Percentiles rank a stretch among this genome's conserved stretches.
Evolutionary conservation across 2,888 invertebrate species (phyloP).

Genomic region (Tetragonula carbonaria): DNA sequence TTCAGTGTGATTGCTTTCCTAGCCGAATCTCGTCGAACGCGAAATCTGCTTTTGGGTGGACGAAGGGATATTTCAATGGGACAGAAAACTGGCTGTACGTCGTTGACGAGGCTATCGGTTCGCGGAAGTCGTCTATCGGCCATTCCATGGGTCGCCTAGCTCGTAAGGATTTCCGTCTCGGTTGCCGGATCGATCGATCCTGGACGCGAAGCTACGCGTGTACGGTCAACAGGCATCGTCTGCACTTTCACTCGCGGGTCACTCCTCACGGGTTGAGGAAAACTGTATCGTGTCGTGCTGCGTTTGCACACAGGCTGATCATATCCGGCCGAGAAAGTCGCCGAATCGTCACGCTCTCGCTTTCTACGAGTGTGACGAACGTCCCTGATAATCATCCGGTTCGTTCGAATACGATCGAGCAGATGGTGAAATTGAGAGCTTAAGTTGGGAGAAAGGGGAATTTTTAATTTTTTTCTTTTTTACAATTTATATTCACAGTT

Average conservation of each 20-base stretch:
- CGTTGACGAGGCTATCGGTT: slow-evolving; percentile 25
- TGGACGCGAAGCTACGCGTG: slow-evolving; percentile 10
- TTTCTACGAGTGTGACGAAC: background rate
- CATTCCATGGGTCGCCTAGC: slow-evolving; percentile 24
- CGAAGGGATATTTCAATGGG: slow-evolving; percentile 11
- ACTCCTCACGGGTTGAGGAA: slow-evolving; percentile 59
- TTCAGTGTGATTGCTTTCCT: background rate
- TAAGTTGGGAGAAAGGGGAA: no score
- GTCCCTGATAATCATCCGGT: background rate
- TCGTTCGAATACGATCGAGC: background rate
- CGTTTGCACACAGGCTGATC: slow-evolving; percentile 64
- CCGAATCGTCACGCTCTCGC: slow-evolving; percentile 41
- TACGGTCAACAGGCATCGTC: slow-evolving; percentile 43
- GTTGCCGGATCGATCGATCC: slow-evolving; percentile 49
- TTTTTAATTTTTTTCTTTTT: background rate
- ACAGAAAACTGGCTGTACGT: slow-evolving; percentile 4
- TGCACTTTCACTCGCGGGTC: slow-evolving; percentile 69
- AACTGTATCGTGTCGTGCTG: slow-evolving; percentile 67
- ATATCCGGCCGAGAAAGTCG: slow-evolving; percentile 56
- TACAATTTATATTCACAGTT: no score
- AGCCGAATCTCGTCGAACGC: background rate
- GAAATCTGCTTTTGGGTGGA: slow-evolving; percentile 35
- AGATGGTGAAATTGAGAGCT: background rate
- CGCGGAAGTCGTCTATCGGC: slow-evolving; percentile 47
- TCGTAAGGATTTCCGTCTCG: slow-evolving; percentile 59